These are phyloP conservation scores for Carpatolechia fugitivella DNA, from an alignment of 2,888 invertebrate genomes.

Conservation along the genomic window DNA sequence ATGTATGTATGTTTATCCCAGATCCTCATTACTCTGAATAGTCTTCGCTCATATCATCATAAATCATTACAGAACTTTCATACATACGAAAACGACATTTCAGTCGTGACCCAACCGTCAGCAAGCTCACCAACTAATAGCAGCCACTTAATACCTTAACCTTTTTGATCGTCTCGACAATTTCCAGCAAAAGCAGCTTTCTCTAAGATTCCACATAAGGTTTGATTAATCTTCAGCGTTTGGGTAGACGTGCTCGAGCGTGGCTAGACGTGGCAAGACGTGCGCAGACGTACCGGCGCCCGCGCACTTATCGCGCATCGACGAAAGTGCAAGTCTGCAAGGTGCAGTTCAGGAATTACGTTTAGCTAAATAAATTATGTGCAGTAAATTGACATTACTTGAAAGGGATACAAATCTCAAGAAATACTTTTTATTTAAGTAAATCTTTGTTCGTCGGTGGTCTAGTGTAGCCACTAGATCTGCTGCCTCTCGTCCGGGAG, in stretches of 20 bases:
- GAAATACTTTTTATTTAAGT: too few species aligned
- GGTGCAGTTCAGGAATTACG: neutral
- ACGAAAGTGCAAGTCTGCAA: constrained; percentile 71
- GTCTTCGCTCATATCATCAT: neutral
- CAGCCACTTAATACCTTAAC: neutral
- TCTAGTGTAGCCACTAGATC: too few species aligned
- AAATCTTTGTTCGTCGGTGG: too few species aligned
- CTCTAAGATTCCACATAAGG: constrained; percentile 1
- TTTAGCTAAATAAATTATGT: neutral
- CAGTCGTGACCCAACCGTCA: neutral
- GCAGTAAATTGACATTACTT: neutral
- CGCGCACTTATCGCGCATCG: constrained; percentile 49
- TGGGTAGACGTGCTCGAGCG: constrained; percentile 28
- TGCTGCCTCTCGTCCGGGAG: too few species aligned
- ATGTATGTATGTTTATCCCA: neutral
- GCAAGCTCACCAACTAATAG: neutral
- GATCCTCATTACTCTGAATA: neutral
- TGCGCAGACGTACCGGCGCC: constrained; percentile 66
- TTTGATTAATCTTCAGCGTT: constrained; percentile 50
- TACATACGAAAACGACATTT: neutral
- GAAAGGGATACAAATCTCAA: too few species aligned
- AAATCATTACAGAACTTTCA: neutral
- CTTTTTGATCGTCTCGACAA: neutral
- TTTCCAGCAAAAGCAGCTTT: neutral
- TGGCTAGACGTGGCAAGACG: constrained; percentile 24